Percentiles rank a stretch among this genome's conserved stretches.
These are phyloP conservation scores for Micronycteris hirsuta DNA, from an alignment of 2,113 vertebrate genomes.

Conservation along the genomic window DNA sequence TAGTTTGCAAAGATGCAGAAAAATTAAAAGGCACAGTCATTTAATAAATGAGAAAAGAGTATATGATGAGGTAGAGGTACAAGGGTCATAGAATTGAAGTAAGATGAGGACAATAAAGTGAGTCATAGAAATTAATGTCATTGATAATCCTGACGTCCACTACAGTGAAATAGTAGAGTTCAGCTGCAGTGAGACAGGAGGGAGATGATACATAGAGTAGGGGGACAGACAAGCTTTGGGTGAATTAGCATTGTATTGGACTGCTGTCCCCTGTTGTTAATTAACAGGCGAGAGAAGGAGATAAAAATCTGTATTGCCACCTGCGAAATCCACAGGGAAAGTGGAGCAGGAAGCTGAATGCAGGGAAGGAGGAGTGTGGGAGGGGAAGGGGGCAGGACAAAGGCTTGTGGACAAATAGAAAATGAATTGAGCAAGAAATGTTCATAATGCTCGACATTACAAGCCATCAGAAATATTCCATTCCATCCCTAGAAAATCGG, in stretches of 20 bases:
- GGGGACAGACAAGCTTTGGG: not conserved
- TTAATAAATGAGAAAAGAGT: not conserved
- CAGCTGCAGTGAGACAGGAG: not conserved
- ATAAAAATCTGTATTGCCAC: not conserved
- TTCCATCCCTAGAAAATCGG: not conserved
- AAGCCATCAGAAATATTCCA: not conserved
- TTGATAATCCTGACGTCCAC: not conserved
- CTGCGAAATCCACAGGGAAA: not conserved
- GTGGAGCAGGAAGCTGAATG: not conserved
- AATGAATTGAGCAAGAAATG: not conserved
- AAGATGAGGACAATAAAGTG: not conserved
- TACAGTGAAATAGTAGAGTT: not conserved
- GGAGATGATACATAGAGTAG: not conserved
- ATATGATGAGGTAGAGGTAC: not conserved
- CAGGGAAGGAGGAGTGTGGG: not conserved
- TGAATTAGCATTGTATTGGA: not conserved
- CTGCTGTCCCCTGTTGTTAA: not conserved
- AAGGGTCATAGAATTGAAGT: not conserved
- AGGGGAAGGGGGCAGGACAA: not conserved
- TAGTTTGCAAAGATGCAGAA: not conserved
- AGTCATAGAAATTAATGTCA: not conserved
- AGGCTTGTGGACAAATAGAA: not conserved
- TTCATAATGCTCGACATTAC: not conserved
- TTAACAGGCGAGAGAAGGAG: not conserved
- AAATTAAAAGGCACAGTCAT: not conserved